These are phyloP conservation scores for Sapajus apella DNA, from an alignment of 2,113 vertebrate species.

Conservation along the genomic window DNA sequence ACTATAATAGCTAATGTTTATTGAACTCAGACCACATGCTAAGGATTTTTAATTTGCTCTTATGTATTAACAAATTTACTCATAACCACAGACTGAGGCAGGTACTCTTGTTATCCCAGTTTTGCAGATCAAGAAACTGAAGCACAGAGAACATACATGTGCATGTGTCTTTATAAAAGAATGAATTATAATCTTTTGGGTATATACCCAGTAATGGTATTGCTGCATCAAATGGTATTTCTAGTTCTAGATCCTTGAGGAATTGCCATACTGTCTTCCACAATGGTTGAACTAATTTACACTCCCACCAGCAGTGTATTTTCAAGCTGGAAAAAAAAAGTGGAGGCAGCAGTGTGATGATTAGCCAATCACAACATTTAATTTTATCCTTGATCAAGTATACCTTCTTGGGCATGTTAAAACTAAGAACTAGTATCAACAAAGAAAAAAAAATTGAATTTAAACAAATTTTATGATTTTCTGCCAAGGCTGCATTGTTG, in stretches of 20 bases:
- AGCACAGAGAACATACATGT: not conserved
- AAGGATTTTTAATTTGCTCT: not conserved
- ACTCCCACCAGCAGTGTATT: not conserved
- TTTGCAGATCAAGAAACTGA: not conserved
- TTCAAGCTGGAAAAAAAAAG: not conserved
- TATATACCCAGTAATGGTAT: no score
- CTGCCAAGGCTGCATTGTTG: not conserved
- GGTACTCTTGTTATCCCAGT: not conserved
- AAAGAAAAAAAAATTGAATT: not conserved
- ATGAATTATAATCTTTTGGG: no score
- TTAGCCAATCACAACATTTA: conserved; percentile 5
- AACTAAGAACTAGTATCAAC: not conserved
- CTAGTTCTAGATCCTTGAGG: no score
- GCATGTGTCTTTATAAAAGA: no score
- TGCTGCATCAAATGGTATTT: no score
- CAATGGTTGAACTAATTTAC: no score
- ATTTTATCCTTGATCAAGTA: not conserved
- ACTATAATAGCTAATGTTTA: not conserved
- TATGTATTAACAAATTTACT: not conserved
- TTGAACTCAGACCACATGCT: not conserved
- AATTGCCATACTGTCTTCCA: no score
- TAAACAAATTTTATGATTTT: conserved; percentile 16
- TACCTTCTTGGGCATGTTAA: not conserved
- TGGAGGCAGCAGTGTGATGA: not conserved
- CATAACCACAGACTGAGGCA: not conserved